Base-by-base conservation (phyloP, 1,140 invertebrate species). In the Araneus ventricosus region DNA sequence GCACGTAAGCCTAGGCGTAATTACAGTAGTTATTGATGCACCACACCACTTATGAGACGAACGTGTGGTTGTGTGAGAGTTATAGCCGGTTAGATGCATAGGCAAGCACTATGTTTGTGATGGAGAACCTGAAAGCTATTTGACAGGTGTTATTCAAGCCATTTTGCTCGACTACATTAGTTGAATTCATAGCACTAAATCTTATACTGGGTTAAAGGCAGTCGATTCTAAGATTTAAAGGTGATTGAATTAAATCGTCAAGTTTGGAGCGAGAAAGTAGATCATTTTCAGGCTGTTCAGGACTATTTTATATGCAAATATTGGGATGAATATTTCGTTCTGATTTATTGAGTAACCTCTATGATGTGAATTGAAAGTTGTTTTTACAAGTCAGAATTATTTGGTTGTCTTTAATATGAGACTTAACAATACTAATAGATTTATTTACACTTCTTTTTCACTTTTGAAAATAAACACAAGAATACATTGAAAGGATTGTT, bases 1-100 rank as follows among this genome's bases (percentile, higher is more conserved):
- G 82, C 82, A 84, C 82, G 82, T 84, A 84, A 57, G 82, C 82
- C 8, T n/a, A 24, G 82, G 45, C 82, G 45, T 84, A 84, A 84
- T 84, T 84, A 84, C 45, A 52, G 82, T 84, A 27, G 41, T 52
- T 84, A 84, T 84, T 84, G 82, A 84, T 84, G 82, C 45, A 57
- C 82, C 82, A 84, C 82, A 84, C 82, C 82, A 84, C 82, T 84
- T 84, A 84, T 84, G 82, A 52, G 41, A 52, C 39, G 82, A 84
- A 84, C 82, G 82, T 84, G 82, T 84, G 82, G 82, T 84, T 84
- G 41, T 84, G 45, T 57, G 45, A 84, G 82, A 84, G 82, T 84
- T 84, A 84, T 84, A 30, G 82, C 82, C 41, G 82, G 82, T 84
- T 84, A 84, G 82, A 52, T 52, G 82, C 82, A 84, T 84, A 52